A percentile compares a stretch with the other conserved stretches of the same genome.
Conservation (phyloP, 2,888 invertebrate species). For the Chaetoderma sp. region DNA sequence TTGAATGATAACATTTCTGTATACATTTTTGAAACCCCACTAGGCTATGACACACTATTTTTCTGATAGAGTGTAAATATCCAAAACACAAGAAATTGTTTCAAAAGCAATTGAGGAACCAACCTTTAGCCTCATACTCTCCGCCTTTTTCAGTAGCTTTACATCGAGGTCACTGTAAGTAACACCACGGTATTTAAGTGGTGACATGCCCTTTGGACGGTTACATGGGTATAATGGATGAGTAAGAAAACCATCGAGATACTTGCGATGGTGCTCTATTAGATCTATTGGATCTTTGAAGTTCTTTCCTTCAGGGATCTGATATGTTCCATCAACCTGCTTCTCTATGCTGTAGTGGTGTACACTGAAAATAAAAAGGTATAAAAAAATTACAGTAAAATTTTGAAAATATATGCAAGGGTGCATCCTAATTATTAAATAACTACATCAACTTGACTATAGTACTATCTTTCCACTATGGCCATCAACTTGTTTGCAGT, state of each 20-base stretch:
- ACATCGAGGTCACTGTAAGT: constrained; percentile 64
- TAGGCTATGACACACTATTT: too few relatives aligned
- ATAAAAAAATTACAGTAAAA: not conserved
- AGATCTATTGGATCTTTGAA: constrained; percentile 66
- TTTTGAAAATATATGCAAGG: not conserved
- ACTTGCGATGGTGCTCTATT: constrained; percentile 58
- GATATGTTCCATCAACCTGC: constrained; percentile 64
- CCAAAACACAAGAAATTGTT: not conserved
- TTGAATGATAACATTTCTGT: too few relatives aligned
- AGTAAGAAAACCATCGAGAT: constrained; percentile 64
- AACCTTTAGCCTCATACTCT: constrained; percentile 44
- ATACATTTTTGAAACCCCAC: too few relatives aligned
- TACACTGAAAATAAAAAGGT: constrained; percentile 45
- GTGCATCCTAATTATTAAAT: too few relatives aligned
- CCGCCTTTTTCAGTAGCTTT: constrained; percentile 52
- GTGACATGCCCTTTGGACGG: constrained; percentile 50
- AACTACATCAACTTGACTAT: too few relatives aligned
- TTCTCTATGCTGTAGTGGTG: constrained; percentile 69
- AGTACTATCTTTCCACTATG: too few relatives aligned
- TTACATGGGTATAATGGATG: constrained; percentile 59
- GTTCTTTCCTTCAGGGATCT: constrained; percentile 63
- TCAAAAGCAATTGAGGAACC: not conserved
- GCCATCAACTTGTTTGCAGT: too few relatives aligned
- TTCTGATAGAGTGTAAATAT: too few relatives aligned
- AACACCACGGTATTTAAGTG: constrained; percentile 67